Conservation (phyloP, 2,113 vertebrate genomes). For the Cricetomys ansorgei region DNA sequence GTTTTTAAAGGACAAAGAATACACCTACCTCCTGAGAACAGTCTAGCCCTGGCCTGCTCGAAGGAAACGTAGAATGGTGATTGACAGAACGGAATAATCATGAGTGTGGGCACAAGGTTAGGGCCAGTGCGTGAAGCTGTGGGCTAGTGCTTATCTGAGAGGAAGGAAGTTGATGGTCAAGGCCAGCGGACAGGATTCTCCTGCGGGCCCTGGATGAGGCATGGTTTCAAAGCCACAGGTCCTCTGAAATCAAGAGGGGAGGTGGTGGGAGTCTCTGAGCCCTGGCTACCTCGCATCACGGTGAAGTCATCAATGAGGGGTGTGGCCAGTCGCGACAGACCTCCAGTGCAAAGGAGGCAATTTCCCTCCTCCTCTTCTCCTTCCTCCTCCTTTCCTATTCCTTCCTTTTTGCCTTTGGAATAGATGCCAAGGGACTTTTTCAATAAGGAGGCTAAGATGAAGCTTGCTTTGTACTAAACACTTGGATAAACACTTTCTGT, state of each 20-base stretch:
- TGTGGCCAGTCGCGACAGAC: neutral
- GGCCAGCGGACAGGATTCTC: neutral
- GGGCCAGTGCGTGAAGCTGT: neutral
- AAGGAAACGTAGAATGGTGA: neutral
- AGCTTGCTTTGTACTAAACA: neutral
- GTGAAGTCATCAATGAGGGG: neutral
- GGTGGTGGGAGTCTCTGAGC: neutral
- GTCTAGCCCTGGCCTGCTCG: neutral
- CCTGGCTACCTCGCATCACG: neutral
- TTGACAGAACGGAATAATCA: neutral
- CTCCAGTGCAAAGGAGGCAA: neutral
- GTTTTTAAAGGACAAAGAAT: neutral
- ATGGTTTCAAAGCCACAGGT: neutral
- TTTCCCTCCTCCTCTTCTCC: neutral
- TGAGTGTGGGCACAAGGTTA: neutral
- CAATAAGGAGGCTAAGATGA: neutral
- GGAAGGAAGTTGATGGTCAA: neutral
- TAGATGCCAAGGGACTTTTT: neutral
- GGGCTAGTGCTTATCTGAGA: neutral
- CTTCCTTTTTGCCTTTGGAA: neutral
- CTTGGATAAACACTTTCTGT: neutral
- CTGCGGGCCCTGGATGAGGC: neutral
- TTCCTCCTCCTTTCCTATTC: neutral
- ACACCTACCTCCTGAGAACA: neutral
- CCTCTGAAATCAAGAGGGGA: neutral